These are phyloP conservation scores for Metopolophium dirhodum DNA, from an alignment of 1,140 invertebrate species.

Conservation along the genomic window DNA sequence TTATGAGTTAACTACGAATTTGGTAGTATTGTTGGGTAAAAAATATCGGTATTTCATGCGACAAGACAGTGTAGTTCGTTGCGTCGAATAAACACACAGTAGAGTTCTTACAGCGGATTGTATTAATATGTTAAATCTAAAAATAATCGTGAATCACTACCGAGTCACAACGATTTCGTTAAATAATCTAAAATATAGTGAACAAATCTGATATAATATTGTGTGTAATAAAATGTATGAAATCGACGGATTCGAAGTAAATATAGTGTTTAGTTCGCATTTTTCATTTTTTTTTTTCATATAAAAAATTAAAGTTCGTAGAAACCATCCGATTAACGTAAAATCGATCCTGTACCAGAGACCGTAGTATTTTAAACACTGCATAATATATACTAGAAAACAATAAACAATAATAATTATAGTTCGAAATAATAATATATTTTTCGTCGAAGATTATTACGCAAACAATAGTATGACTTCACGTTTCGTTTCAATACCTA, in stretches of 20 bases:
- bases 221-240: background rate
- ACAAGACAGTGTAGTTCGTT: background rate
- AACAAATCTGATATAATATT: background rate
- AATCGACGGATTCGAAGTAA: background rate
- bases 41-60: background rate
- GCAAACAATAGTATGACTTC: background rate
- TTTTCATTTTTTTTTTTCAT: background rate
- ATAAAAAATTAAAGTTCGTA: background rate
- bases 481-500: background rate
- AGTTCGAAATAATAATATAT: background rate
- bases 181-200: background rate
- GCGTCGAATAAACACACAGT: background rate
- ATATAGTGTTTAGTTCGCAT: background rate
- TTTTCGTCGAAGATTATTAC: slow-evolving; percentile 7
- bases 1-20: background rate
- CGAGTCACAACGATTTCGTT: background rate
- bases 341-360: background rate
- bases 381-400: slow-evolving; percentile 4
- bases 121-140: background rate
- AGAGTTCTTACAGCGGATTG: background rate
- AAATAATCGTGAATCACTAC: background rate
- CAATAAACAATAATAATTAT: background rate
- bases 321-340: background rate
- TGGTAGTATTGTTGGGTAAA: background rate
- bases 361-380: background rate